Conservation (phyloP, 2,797 vertebrate genomes). For the Gorsachius magnificus region DNA sequence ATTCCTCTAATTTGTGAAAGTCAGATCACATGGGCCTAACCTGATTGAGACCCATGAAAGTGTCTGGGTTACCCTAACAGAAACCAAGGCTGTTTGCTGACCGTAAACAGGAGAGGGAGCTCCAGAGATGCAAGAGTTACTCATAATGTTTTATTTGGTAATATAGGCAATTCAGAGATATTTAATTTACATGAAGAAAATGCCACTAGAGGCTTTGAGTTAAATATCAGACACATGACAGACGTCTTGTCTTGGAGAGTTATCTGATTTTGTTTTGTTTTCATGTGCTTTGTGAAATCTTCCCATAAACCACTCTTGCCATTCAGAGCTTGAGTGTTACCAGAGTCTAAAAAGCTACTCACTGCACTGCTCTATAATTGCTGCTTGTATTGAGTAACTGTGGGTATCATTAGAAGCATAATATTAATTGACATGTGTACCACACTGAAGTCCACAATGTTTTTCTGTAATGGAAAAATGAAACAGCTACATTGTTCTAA, state of each 20-base stretch:
- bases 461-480: not conserved
- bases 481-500: not conserved
- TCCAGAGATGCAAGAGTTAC: constrained; percentile 39
- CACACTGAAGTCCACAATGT: not conserved
- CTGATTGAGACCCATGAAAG: not conserved
- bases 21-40: not conserved
- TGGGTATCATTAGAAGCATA: not conserved
- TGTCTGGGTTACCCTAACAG: not conserved
- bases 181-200: constrained; percentile 26
- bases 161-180: not conserved
- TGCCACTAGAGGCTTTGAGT: not conserved
- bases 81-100: not conserved
- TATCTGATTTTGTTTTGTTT: constrained; percentile 23
- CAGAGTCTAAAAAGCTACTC: not conserved
- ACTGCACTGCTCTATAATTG: not conserved
- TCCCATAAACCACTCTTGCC: not conserved
- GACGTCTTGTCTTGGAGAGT: not conserved
- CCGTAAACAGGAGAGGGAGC: constrained; percentile 49
- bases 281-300: constrained; percentile 11
- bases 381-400: not conserved
- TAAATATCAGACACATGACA: constrained; percentile 30
- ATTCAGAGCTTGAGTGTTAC: not conserved
- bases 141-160: not conserved
- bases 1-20: not conserved
- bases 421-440: not conserved